These are phyloP conservation scores for Periophthalmodon schlosseri DNA, from an alignment of 2,113 vertebrate species.

Conservation along the genomic window DNA sequence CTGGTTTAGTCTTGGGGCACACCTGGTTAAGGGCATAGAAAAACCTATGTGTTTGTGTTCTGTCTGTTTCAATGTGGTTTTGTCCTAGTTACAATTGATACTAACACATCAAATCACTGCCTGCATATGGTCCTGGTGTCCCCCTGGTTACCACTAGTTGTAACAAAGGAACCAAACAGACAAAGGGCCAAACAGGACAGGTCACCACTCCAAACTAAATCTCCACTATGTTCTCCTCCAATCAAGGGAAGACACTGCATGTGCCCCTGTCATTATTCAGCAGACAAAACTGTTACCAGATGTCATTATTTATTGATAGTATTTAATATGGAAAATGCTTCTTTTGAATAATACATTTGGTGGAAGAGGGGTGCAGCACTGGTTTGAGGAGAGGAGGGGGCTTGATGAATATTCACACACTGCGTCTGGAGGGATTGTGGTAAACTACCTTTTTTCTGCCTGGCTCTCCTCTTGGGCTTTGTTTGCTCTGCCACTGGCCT, in stretches of 20 bases:
- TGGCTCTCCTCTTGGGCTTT: constrained; percentile 53
- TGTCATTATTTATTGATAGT: constrained; percentile 77
- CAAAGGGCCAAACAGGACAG: constrained; percentile 45
- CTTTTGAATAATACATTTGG: constrained; percentile 77
- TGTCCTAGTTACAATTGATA: no score
- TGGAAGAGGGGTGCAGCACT: constrained; percentile 46
- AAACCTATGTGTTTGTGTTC: no score
- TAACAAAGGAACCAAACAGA: constrained; percentile 40
- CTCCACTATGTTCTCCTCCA: constrained; percentile 22
- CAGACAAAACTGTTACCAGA: constrained; percentile 72
- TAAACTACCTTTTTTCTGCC: constrained; percentile 51
- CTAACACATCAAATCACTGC: no score
- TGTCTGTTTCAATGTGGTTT: no score
- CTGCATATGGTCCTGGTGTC: no score
- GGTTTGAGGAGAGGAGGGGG: constrained; percentile 26
- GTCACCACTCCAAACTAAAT: constrained; percentile 28
- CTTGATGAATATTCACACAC: constrained; percentile 75
- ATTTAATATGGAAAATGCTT: constrained; percentile 75
- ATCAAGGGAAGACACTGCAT: constrained; percentile 39
- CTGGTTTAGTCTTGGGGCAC: no score
- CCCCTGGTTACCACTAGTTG: neutral
- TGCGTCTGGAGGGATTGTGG: constrained; percentile 59
- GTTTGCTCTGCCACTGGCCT: constrained; percentile 50
- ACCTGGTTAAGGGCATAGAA: no score
- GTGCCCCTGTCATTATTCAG: constrained; percentile 62